These are phyloP conservation scores for Ethmia dodecea DNA, from an alignment of 2,888 invertebrate genomes.

Conservation along the genomic window DNA sequence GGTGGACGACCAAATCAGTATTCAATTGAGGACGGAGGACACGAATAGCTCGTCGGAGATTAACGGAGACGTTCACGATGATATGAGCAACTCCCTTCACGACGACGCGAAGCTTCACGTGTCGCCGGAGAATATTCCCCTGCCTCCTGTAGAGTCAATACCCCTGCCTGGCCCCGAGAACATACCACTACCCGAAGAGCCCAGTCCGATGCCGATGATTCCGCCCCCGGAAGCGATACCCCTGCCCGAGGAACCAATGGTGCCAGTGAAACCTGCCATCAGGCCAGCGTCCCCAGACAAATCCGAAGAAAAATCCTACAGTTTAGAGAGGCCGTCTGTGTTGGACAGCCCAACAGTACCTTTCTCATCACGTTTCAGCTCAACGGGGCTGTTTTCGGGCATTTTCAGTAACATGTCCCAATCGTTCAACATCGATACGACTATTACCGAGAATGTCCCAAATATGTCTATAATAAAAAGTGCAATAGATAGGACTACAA, in stretches of 20 bases:
- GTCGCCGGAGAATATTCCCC: slow-evolving; percentile 61
- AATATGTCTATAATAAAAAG: slow-evolving; percentile 70
- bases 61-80: slow-evolving; percentile 59
- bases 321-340: slow-evolving; percentile 42
- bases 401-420: slow-evolving; percentile 63
- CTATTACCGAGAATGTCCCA: slow-evolving; percentile 59
- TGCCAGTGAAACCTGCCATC: slow-evolving; percentile 24
- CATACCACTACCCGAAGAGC: slow-evolving; percentile 59
- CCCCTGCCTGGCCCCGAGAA: slow-evolving; percentile 60
- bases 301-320: slow-evolving; percentile 21
- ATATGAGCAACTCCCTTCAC: slow-evolving; percentile 35
- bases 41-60: slow-evolving; percentile 35
- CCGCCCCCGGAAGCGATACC: slow-evolving; percentile 59
- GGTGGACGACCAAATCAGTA: slow-evolving; percentile 72
- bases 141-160: slow-evolving; percentile 64
- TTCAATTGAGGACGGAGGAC: slow-evolving; percentile 63
- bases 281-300: slow-evolving; percentile 30
- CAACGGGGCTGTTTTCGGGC: slow-evolving; percentile 64
- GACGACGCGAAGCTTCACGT: slow-evolving; percentile 45
- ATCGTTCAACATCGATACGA: slow-evolving; percentile 43
- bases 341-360: slow-evolving; percentile 44
- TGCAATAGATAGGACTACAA: slow-evolving; percentile 72
- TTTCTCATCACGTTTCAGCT: slow-evolving; percentile 57
- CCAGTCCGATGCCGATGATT: slow-evolving; percentile 43
- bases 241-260: slow-evolving; percentile 56